Conservation (phyloP, 2,113 vertebrate species). For the Austrofundulus limnaeus region DNA sequence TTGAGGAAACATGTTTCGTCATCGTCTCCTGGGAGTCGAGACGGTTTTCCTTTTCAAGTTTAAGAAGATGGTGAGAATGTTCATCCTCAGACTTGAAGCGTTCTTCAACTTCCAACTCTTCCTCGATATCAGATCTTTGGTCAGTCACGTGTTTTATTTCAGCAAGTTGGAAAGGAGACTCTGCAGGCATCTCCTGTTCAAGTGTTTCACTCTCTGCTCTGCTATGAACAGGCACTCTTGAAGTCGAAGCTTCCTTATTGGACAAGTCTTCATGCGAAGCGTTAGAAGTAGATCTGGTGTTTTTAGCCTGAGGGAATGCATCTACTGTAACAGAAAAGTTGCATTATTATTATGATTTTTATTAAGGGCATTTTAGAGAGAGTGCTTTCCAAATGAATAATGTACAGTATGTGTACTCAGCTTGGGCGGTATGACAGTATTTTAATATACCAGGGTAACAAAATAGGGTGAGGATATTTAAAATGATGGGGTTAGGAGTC, state of each 20-base stretch:
- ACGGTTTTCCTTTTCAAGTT: slow-evolving; percentile 66
- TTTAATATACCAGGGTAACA: too few relatives aligned
- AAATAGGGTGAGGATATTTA: too few relatives aligned
- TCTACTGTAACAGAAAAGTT: slow-evolving; percentile 37
- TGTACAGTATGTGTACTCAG: too few relatives aligned
- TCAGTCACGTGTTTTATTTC: slow-evolving; percentile 53
- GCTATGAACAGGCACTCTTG: slow-evolving; percentile 43
- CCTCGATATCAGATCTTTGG: slow-evolving; percentile 79
- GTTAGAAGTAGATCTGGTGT: slow-evolving; percentile 64
- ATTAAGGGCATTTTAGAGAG: not conserved
- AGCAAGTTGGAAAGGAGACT: slow-evolving; percentile 53
- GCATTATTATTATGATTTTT: not conserved
- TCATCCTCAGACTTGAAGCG: slow-evolving; percentile 63
- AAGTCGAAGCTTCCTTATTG: slow-evolving; percentile 72
- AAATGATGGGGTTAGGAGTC: too few relatives aligned
- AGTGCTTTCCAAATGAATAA: not conserved
- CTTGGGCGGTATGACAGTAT: too few relatives aligned
- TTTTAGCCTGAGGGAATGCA: slow-evolving; percentile 28
- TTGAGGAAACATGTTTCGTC: slow-evolving; percentile 33
- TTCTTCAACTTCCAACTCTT: slow-evolving; percentile 75
- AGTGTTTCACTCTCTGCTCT: slow-evolving; percentile 69
- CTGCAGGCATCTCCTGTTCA: slow-evolving; percentile 60
- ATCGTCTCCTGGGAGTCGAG: slow-evolving; percentile 51
- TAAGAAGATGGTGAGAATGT: slow-evolving; percentile 64
- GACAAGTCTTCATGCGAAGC: slow-evolving; percentile 60